phyloP scores from a whole-genome alignment of 2,113 vertebrate genomes.

The Holacanthus passer region DNA sequence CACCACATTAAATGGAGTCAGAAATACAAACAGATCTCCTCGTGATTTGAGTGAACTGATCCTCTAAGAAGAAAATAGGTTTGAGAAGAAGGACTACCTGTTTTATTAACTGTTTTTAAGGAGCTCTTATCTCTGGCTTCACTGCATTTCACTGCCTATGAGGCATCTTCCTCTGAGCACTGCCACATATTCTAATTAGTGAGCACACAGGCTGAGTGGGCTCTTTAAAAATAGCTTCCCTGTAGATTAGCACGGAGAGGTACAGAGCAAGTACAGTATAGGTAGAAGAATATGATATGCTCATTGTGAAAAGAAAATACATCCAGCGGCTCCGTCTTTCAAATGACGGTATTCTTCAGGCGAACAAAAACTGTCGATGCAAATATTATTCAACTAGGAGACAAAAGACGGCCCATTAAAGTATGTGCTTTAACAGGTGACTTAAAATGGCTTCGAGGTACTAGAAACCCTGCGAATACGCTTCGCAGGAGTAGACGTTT shows the following conservation, averaged over 20 bases:
- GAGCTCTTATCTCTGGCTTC: slow-evolving; percentile 40
- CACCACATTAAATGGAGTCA: background rate
- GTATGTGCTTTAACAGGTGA: slow-evolving; percentile 39
- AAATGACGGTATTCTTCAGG: slow-evolving; percentile 2
- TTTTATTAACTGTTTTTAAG: slow-evolving; percentile 50
- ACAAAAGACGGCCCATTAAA: slow-evolving; percentile 22
- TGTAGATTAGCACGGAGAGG: slow-evolving; percentile 33
- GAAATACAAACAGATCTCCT: background rate
- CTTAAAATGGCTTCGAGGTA: slow-evolving; percentile 42
- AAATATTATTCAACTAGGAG: slow-evolving; percentile 25
- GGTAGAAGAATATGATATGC: slow-evolving; percentile 11
- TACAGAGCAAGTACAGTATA: slow-evolving; percentile 33
- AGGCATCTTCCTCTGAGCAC: slow-evolving; percentile 53
- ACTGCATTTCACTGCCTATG: slow-evolving; percentile 35
- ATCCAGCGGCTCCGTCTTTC: background rate
- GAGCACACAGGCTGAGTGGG: slow-evolving; percentile 52
- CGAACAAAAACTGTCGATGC: slow-evolving; percentile 8
- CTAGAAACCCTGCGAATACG: slow-evolving; percentile 23
- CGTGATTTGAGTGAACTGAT: background rate
- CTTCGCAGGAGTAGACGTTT: slow-evolving; percentile 40
- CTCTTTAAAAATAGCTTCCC: slow-evolving; percentile 64
- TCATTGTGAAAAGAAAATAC: background rate
- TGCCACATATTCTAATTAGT: slow-evolving; percentile 68
- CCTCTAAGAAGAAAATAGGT: slow-evolving; percentile 8
- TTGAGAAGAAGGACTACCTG: background rate